Evolutionary conservation across 2,113 vertebrate genomes (phyloP).

Genomic region (Prietella phreatophila): DNA sequence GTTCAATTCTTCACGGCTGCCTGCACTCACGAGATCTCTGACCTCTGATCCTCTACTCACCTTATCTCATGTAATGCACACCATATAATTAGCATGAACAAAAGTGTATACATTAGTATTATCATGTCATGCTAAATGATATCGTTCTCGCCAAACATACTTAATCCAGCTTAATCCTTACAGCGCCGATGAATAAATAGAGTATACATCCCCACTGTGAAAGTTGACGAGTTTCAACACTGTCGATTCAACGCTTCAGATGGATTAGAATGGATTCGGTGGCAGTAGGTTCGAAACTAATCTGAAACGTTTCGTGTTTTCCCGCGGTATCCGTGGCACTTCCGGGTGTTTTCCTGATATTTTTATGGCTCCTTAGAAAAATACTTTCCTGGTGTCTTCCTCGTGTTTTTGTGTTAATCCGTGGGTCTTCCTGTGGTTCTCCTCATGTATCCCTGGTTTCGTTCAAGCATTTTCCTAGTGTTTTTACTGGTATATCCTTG

Average conservation of each 20-base stretch:
- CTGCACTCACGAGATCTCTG: background rate
- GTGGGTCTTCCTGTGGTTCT: too few species aligned
- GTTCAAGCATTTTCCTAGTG: too few species aligned
- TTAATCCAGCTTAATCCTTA: background rate
- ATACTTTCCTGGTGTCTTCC: too few species aligned
- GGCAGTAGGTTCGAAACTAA: background rate
- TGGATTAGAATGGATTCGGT: background rate
- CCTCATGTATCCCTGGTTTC: too few species aligned
- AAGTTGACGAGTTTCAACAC: background rate
- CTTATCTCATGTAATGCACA: background rate
- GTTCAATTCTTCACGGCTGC: slow-evolving; percentile 22
- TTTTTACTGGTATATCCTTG: too few species aligned
- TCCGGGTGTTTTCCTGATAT: background rate
- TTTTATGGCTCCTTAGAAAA: too few species aligned
- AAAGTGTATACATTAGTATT: background rate
- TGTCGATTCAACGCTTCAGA: background rate
- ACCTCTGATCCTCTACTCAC: background rate
- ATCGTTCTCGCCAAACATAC: background rate
- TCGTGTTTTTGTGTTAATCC: too few species aligned
- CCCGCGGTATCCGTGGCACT: background rate
- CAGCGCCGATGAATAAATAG: too few species aligned
- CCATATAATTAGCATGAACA: background rate
- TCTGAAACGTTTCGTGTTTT: too few species aligned
- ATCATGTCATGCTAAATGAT: background rate
- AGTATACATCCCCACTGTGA: background rate